Conservation (phyloP, 1,140 invertebrate species). For the Holotrichia oblita region DNA sequence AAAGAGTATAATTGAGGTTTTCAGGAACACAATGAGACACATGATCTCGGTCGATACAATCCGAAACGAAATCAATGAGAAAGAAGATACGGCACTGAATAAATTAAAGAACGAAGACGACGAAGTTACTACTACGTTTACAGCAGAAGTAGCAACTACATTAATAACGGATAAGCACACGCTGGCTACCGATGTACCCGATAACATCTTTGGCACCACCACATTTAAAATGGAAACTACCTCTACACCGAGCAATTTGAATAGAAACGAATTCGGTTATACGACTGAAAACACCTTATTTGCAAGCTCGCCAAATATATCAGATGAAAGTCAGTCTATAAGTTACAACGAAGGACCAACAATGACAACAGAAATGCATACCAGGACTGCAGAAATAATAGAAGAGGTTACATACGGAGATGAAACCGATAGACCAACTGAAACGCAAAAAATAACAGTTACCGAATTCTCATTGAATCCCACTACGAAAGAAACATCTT, state of each 20-base stretch:
- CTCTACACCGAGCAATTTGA: neutral
- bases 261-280: constrained; percentile 17
- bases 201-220: constrained; percentile 27
- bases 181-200: neutral
- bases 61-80: constrained; percentile 11
- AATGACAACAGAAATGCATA: neutral
- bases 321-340: constrained; percentile 28
- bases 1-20: constrained; percentile 51
- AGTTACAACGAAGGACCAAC: neutral
- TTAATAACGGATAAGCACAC: constrained; percentile 29
- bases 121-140: constrained; percentile 2
- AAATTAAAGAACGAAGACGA: neutral
- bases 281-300: constrained; percentile 23
- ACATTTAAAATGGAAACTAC: constrained; percentile 37
- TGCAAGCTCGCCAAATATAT: constrained; percentile 20
- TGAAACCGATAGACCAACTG: neutral
- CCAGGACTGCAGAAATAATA: neutral
- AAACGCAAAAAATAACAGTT: neutral
- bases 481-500: neutral
- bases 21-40: constrained; percentile 47
- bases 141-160: constrained; percentile 12
- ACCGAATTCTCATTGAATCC: neutral
- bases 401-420: neutral
- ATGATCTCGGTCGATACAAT: constrained; percentile 41
- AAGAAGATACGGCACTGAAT: neutral